Base-by-base conservation (phyloP, 2,888 invertebrate genomes). In the Trypoxylon attenuatum region DNA sequence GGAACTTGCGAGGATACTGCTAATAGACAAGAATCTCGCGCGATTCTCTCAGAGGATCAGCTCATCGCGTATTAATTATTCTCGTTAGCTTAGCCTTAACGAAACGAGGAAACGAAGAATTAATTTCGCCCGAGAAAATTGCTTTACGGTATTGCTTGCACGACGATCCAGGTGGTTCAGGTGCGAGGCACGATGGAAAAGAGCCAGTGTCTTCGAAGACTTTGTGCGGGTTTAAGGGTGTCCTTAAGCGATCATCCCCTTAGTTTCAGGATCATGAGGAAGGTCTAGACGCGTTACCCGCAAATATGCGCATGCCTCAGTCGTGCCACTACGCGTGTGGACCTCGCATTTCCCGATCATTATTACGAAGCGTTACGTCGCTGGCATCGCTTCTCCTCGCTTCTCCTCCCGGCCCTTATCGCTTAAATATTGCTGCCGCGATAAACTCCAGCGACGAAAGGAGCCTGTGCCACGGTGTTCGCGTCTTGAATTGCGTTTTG, bases 281-380 rank as follows among this genome's bases (percentile, higher is more conserved):
- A n/a, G 38, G 38, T 54, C 33, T 51, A 47, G 51, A 33, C 56
- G 15, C 22, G 27, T 43, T 51, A 51, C 54, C 47, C 53, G 16
- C 22, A 21, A 69, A 60, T 45, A 33, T 45, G 49, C 33, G 41
- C 58, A 42, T 41, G 56, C 61, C 65, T 50, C 52, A 47, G 25
- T 52, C 52, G 42, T 49, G 43, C 49, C 8, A 22, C 10, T 8
- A 16, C 39, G 38, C 39, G 47, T 18, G 21, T 16, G 51, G 46
- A 38, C 47, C 54, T 55, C 60, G 61, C 74, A 74, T 74, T 74
- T 74, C 46, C 69, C 27, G 71, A 69, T 74, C 65, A 74, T 74
- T 74, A 74, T 74, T 74, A 65, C 71, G 23, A 49, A 21, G 58
- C 38, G 61, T 25, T n/a, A n/a, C 53, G 56, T 19, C 25, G 25